These are phyloP conservation scores for Sebastes oblongus DNA, from an alignment of 2,797 vertebrate species.

Conservation along the genomic window DNA sequence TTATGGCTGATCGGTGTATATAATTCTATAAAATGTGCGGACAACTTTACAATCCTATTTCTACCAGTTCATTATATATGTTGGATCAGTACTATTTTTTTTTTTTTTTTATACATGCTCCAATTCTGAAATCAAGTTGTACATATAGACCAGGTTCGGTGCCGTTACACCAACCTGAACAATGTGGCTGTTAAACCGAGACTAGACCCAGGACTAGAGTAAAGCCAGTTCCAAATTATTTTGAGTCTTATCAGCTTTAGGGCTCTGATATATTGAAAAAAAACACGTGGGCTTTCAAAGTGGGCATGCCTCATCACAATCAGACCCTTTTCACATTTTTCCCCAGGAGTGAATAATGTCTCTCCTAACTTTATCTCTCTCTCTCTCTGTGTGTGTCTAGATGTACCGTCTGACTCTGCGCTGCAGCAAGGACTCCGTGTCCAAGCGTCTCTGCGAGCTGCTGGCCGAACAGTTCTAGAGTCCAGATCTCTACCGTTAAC, in stretches of 20 bases:
- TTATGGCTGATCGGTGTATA: too few species aligned
- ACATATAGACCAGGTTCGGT: neutral
- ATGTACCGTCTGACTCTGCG: conserved; percentile 95
- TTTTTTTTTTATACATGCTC: neutral
- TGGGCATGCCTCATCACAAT: neutral
- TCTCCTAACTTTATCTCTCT: conserved; percentile 21
- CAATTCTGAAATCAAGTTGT: neutral
- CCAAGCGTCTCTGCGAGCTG: conserved; percentile 90
- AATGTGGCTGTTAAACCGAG: neutral
- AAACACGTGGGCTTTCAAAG: too few species aligned
- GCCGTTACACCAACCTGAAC: neutral
- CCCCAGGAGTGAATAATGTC: neutral
- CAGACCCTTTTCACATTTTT: neutral
- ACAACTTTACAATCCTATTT: neutral
- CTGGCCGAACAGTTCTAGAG: conserved; percentile 92
- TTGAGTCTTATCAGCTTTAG: neutral
- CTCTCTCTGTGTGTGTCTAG: conserved; percentile 51
- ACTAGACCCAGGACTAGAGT: neutral
- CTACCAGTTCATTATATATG: neutral
- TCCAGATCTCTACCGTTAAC: conserved; percentile 24
- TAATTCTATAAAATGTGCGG: neutral
- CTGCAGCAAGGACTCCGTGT: conserved; percentile 92
- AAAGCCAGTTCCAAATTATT: neutral
- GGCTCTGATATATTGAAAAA: too few species aligned
- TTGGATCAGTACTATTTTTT: neutral